phyloP scores from a whole-genome alignment of 1,140 invertebrate genomes.

The Oryctes rhinoceros region DNA sequence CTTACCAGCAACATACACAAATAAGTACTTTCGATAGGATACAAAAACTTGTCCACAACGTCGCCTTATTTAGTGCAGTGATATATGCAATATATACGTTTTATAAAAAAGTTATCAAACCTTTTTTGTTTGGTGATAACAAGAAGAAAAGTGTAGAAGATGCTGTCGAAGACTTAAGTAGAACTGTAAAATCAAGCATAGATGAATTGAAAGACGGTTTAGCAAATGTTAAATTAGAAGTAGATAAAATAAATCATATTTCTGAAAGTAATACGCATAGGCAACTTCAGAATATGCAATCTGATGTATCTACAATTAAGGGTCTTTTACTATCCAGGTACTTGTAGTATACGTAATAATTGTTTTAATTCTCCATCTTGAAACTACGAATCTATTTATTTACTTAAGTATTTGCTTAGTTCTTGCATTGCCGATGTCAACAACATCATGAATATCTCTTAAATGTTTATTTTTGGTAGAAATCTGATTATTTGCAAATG shows the following conservation, averaged over 20 bases:
- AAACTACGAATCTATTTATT: neutral
- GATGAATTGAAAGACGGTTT: conserved; percentile 69
- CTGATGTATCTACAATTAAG: conserved; percentile 79
- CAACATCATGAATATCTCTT: too few species aligned
- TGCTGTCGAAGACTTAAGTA: conserved; percentile 71
- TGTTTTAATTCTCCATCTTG: too few species aligned
- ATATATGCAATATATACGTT: conserved; percentile 76
- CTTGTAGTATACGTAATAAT: conserved; percentile 43
- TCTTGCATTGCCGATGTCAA: neutral
- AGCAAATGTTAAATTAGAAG: conserved; percentile 66
- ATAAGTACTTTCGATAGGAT: conserved; percentile 65
- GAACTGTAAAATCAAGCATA: conserved; percentile 70
- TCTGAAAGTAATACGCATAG: conserved; percentile 64
- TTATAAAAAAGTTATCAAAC: conserved; percentile 67
- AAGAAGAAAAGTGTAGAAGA: conserved; percentile 65
- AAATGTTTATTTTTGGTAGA: too few species aligned
- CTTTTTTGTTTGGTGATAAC: conserved; percentile 57
- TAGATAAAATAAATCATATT: conserved; percentile 65
- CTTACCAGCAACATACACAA: conserved; percentile 53
- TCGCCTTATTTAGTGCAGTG: conserved; percentile 74
- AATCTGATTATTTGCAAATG: too few species aligned
- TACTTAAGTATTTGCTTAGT: neutral
- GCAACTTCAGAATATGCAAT: conserved; percentile 74
- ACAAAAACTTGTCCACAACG: conserved; percentile 72
- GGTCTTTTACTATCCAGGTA: conserved; percentile 78